Evolutionary conservation across 2,113 vertebrate species (phyloP).

Genomic region (Puffinus mauretanicus): DNA sequence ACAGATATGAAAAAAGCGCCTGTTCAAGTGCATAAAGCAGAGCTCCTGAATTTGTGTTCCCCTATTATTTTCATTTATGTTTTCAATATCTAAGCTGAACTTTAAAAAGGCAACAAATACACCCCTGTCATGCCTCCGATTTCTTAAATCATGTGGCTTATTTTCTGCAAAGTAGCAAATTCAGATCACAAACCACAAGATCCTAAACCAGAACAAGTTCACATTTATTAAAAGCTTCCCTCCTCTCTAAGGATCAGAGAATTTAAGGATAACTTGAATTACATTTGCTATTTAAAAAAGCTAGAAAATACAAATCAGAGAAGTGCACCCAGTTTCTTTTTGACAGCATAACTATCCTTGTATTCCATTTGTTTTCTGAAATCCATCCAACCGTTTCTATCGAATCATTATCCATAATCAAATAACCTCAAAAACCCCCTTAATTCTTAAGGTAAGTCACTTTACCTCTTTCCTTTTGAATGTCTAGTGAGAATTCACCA

Average conservation of each 20-base stretch:
- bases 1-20: not conserved
- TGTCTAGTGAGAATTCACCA: not conserved
- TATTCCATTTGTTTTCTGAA: not conserved
- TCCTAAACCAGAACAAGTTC: not conserved
- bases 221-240: not conserved
- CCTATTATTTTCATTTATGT: conserved; percentile 11
- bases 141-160: not conserved
- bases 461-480: not conserved
- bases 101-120: not conserved
- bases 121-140: not conserved
- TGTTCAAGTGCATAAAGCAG: conserved; percentile 31
- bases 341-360: not conserved
- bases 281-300: not conserved
- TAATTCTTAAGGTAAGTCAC: not conserved
- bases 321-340: not conserved
- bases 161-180: not conserved
- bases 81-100: not conserved
- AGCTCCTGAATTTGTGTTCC: not conserved
- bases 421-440: not conserved
- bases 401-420: not conserved
- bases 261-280: not conserved
- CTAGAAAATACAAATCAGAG: not conserved
- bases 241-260: not conserved
- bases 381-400: not conserved
- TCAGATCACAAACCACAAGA: not conserved